phyloP scores from a whole-genome alignment of 1,140 invertebrate genomes.

The Drosophila simulans region DNA sequence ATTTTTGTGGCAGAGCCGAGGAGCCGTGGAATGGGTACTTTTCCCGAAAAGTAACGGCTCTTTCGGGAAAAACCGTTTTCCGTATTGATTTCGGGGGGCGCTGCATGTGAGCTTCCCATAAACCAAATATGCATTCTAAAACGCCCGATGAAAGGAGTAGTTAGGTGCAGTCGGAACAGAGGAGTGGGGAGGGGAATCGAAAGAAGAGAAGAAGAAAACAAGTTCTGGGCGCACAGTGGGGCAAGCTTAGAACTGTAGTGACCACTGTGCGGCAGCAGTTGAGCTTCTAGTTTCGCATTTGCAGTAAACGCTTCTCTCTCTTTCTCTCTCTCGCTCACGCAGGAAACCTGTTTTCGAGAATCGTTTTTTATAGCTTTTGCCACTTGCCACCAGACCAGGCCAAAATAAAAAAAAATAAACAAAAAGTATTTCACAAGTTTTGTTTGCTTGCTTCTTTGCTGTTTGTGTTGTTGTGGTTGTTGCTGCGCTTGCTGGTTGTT shows the following conservation, averaged over 20 bases:
- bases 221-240: conserved; percentile 39
- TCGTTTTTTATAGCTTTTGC: conserved; percentile 45
- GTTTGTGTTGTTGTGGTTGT: conserved; percentile 2
- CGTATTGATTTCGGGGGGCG: conserved; percentile 54
- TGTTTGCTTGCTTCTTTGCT: conserved; percentile 23
- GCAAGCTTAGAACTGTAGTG: conserved; percentile 8
- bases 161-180: neutral
- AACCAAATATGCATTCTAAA: conserved; percentile 34
- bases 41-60: conserved; percentile 54
- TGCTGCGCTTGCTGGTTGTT: conserved; percentile 7
- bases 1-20: conserved; percentile 26
- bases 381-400: conserved; percentile 44
- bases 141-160: conserved; percentile 13
- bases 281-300: conserved; percentile 44
- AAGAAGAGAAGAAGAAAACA: conserved; percentile 21
- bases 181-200: neutral
- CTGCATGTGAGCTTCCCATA: conserved; percentile 30
- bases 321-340: conserved; percentile 3
- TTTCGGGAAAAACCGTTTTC: conserved; percentile 44
- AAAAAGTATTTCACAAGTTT: conserved; percentile 54
- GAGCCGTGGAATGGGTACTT: conserved; percentile 11
- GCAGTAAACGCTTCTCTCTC: conserved; percentile 24
- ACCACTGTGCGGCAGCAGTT: conserved; percentile 30
- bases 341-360: conserved; percentile 53
- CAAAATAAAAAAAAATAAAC: conserved; percentile 20